Base-by-base conservation (phyloP, 2,113 vertebrate genomes). In the Tetrao urogallus region DNA sequence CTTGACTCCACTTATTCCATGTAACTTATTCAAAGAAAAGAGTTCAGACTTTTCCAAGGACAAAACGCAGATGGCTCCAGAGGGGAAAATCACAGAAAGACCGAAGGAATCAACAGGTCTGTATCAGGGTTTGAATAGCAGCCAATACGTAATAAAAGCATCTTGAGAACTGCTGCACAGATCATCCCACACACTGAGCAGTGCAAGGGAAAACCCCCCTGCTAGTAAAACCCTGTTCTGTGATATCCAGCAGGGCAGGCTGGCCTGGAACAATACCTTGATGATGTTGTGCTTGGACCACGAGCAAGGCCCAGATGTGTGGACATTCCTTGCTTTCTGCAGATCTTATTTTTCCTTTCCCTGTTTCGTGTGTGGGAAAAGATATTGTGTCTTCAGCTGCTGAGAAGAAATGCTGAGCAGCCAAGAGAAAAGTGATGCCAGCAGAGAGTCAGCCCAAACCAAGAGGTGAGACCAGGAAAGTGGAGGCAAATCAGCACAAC, bases 241-340 rank as follows among this genome's bases (percentile, higher is more conserved):
- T 4, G 13, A 56, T n/a, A 27, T 69, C 50, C 50, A 75, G 38
- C 16, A 11, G 8, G 30, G 19, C 28, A 80, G 63, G 47, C 8
- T 10, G 7, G 16, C n/a, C 43, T 48, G 38, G 21, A 75, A 30
- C 50, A 71, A 56, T 4, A 56, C 4, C 57, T 71, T 38, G 21
- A 74, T 11, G 38, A 48, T 10, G 43, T 30, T 84, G 70, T 75
- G 13, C 30, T 80, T 71, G 83, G 56, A 58, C 4, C n/a, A 58
- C 0, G 0, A 2, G 10, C 48, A 54, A 84, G 25, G 30, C 48
- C 17, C 28, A 20, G 14, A 22, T 1, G 1, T 1, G 56, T 66
- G 63, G 74, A 54, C 61, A 40, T 58, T 13, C 63, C 32, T 8
- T 27, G 17, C 5, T n/a, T 65, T 22, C 79, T 61, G 13, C 43